Evolutionary conservation across 2,797 vertebrate genomes (phyloP), one percentile per base, ranked within the genome.

Genomic region (Nasua narica): DNA sequence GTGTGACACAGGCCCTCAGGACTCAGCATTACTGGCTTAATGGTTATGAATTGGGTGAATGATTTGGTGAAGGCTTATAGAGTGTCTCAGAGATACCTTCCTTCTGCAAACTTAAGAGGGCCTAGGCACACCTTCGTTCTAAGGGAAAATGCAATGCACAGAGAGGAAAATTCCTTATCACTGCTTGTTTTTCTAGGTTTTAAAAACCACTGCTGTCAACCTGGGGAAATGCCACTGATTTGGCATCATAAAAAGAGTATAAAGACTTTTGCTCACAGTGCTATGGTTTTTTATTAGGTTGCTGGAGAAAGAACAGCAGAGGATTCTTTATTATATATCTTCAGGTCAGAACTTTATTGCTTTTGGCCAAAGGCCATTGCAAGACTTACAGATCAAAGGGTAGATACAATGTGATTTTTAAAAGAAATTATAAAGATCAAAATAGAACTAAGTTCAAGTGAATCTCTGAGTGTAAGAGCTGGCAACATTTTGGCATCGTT

Each of bases 291-390:
- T 96, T 96, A 92, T 96, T 96, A 95, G 72, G 82, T 86, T 97
- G 35, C 86, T 92, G n/a, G 67, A 82, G 62, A 84, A 95, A 91
- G 86, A 95, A 89, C 78, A 95, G 56, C 78, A 94, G 83, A 95
- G 37, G 27, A 96, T 92, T 95, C 69, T 74, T 86, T 91, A 92
- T 90, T 93, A 96, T 76, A 89, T 89, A 79, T 90, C 87, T 95
- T 96, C 56, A 87, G 95, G 93, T 96, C 78, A 96, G 78, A 91
- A 91, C 86, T 96, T 94, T 96, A 96, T 94, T 93, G 89, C 56
- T 96, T 97, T 97, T 95, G 91, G 78, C 95, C 88, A 93, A 96
- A 91, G 91, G 82, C 60, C 82, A 76, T 92, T 86, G 60, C 29
- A 78, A 74, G 74, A 97, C 87, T 86, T 92, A 90, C 35, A 94